Evolutionary conservation across 2,797 vertebrate species (phyloP), one percentile per base, ranked within the genome.

Genomic region (Pseudopleuronectes americanus): DNA sequence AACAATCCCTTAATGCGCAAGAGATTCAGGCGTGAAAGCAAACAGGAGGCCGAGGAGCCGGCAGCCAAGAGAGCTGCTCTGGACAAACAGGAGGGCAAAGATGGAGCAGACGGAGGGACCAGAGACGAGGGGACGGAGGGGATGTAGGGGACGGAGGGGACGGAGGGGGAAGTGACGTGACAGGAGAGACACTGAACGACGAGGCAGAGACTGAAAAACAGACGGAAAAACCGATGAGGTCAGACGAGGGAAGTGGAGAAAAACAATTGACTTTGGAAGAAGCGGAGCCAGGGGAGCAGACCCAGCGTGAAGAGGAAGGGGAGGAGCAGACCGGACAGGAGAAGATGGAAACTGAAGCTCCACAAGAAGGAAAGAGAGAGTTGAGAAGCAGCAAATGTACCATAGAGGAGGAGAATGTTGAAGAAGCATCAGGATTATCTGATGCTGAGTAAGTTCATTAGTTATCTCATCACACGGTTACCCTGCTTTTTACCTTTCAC

Each of bases 371-470:
- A 16, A 52, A 12, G n/a, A 74, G 0, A 12, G 48, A 41, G 22
- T 31, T 4, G 21, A 58, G 24, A 51, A 0, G 4, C 22, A 57
- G 33, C 33, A 49, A 12, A 10, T 41, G 38, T 17, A 51, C 36
- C 8, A 8, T 2, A 43, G 16, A 22, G 0, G 1, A 26, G 0
- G 65, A 74, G 10, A 45, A 31, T 55, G 59, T 49, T 3, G 58
- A 74, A 6, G 71, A 66, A 8, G 41, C 17, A 0, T 13, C 67
- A 9, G 60, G 13, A 43, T 10, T 67, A 9, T 52, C 59, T 4
- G 45, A 74, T 14, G 72, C 75, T 0, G 60, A 61, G 88, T 88
- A 56, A 89, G 90, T 78, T 19, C 13, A 1, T 19, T 61, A 2
- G 23, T 55, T 0, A 36, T 48, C 6, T 10, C 6, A 1, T 5